Evolutionary conservation across 92 coral and sea anemone genomes (phyloP).

Genomic region (Hydrozoanthus gracilis): DNA sequence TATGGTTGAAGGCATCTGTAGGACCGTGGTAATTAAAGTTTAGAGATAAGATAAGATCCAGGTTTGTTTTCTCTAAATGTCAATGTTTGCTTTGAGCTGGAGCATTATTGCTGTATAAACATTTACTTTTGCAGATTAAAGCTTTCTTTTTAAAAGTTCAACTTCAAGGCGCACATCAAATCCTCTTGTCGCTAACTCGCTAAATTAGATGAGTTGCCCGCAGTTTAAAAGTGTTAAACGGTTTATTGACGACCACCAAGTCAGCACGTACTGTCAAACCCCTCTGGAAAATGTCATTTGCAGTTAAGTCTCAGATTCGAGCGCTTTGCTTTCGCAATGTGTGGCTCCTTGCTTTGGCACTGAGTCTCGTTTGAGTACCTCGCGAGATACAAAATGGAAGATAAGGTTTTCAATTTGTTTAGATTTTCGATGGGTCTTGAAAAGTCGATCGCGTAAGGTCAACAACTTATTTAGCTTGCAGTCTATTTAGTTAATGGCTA

Average conservation of each 20-base stretch:
- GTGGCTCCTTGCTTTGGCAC: neutral
- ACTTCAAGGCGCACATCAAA: slow-evolving; percentile 6
- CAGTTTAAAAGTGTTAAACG: slow-evolving; percentile 51
- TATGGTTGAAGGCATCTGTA: slow-evolving; percentile 70
- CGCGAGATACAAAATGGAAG: slow-evolving; percentile 21
- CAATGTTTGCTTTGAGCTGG: slow-evolving; percentile 56
- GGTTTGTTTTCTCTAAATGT: slow-evolving; percentile 69
- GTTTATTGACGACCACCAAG: slow-evolving; percentile 31
- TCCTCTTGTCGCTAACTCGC: slow-evolving; percentile 44
- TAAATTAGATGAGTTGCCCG: slow-evolving; percentile 30
- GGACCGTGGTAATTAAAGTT: slow-evolving; percentile 80
- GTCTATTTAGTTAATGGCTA: slow-evolving; percentile 39
- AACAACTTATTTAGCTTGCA: slow-evolving; percentile 51
- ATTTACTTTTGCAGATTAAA: slow-evolving; percentile 51
- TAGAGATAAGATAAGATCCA: slow-evolving; percentile 94
- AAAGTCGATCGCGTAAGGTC: slow-evolving; percentile 47
- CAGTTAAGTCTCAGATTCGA: slow-evolving; percentile 15
- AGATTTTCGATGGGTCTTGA: slow-evolving; percentile 37
- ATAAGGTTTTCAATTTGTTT: slow-evolving; percentile 47
- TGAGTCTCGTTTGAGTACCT: slow-evolving; percentile 5
- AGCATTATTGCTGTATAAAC: slow-evolving; percentile 51
- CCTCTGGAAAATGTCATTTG: slow-evolving; percentile 38
- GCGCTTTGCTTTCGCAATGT: neutral
- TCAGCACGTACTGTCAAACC: slow-evolving; percentile 13
- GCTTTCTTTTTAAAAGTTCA: slow-evolving; percentile 16